Evolutionary conservation across 1,140 invertebrate genomes (phyloP), one percentile per base, ranked within the genome.

Genomic region (Dreissena polymorpha): DNA sequence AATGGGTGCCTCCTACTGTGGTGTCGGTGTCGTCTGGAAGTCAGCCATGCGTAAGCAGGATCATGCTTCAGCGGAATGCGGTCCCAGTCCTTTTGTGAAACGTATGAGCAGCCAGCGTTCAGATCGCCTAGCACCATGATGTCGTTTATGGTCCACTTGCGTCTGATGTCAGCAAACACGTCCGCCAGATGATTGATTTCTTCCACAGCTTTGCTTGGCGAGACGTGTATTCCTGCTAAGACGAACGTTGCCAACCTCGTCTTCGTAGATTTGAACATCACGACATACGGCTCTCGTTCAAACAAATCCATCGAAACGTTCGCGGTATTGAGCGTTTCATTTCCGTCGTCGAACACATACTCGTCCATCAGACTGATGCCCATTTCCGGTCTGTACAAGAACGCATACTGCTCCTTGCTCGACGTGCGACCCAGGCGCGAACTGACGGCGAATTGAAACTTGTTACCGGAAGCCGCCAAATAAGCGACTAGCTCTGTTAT

Each of bases 31-130:
- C 84, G 84, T 92, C 89, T 16, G 60, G 72, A 12, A 93, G n/a
- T 92, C 25, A 91, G 82, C 92, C 92, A 93, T 25, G 69, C 85
- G 73, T 90, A 92, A 53, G 86, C 72, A 0, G 84, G 10, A 50
- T 89, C 80, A 14, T 81, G 88, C 23, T 89, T 68, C 51, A 93
- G 80, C 1, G 79, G 75, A n/a, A 93, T 89, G 0, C 74, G 80
- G 13, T 81, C 50, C 90, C 87, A 91, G 39, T 88, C 78, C n/a
- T 83, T 84, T 21, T 87, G 81, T 5, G 83, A 55, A 13, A 93
- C 88, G 83, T 92, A 92, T 0, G 63, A 71, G 78, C 92, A 93
- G 75, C 88, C 92, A 12, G 91, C 92, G 84, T 93, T 93, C 53
- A 93, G 88, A 82, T 93, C 92, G 8, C 92, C 92, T 12, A 91